These are phyloP conservation scores for Pithys albifrons DNA, from an alignment of 2,113 vertebrate species.

Conservation along the genomic window DNA sequence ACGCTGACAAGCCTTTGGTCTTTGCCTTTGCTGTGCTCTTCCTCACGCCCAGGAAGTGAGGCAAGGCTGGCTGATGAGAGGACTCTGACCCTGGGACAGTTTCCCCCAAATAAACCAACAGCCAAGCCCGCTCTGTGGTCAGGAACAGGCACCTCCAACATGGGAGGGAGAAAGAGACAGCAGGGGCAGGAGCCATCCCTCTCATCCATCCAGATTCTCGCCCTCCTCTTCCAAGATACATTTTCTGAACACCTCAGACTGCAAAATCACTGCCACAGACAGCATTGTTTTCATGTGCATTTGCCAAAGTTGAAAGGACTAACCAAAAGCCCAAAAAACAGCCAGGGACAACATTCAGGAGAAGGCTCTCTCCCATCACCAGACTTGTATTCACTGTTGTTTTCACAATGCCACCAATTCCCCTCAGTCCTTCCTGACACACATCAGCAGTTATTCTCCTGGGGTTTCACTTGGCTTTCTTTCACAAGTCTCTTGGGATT, in stretches of 20 bases:
- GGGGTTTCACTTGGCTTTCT: constrained; percentile 30
- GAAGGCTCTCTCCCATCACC: background rate
- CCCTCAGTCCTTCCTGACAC: constrained; percentile 30
- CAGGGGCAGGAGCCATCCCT: background rate
- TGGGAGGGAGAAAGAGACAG: rapidly evolving
- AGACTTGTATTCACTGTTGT: background rate
- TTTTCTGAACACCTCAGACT: background rate
- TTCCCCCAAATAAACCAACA: background rate
- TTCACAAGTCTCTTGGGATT: constrained; percentile 34
- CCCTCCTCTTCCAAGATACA: background rate
- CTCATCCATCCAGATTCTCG: background rate
- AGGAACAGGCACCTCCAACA: background rate
- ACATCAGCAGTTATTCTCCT: background rate
- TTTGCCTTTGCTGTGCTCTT: background rate
- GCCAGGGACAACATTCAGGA: background rate
- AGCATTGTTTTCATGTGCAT: background rate
- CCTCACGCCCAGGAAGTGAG: background rate
- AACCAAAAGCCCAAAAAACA: background rate
- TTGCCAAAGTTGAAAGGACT: background rate
- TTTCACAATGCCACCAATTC: constrained; percentile 16
- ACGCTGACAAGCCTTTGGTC: background rate
- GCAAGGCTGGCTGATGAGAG: background rate
- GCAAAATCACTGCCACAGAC: background rate
- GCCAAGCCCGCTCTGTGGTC: background rate
- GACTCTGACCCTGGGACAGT: background rate